phyloP scores from a whole-genome alignment of 2,797 vertebrate genomes.

The Paramormyrops hopkinsi region DNA sequence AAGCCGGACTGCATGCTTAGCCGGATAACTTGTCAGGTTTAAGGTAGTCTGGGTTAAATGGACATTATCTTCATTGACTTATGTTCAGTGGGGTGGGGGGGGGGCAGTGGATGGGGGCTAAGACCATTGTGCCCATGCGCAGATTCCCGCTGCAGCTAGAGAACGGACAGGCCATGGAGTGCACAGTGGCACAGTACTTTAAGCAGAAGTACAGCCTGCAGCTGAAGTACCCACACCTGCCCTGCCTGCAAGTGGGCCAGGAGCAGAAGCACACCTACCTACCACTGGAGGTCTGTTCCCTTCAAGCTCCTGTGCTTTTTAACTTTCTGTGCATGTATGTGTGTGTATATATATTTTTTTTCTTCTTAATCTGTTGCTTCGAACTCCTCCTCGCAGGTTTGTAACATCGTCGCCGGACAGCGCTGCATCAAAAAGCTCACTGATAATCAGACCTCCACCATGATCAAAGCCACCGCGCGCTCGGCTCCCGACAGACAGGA shows the following conservation, averaged over 20 bases:
- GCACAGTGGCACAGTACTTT: constrained; percentile 97
- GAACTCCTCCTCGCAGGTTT: constrained; percentile 65
- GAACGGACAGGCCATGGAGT: constrained; percentile 98
- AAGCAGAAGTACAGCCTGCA: constrained; percentile 98
- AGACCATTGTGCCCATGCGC: constrained; percentile 6
- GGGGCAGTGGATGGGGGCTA: not conserved
- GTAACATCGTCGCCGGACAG: constrained; percentile 95
- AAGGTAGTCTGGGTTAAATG: not conserved
- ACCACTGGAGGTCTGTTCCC: constrained; percentile 82
- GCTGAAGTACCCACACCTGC: constrained; percentile 93
- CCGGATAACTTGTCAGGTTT: not conserved
- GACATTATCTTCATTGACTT: not conserved
- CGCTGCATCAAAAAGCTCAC: constrained; percentile 96
- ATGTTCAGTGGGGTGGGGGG: not conserved
- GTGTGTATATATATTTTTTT: not conserved
- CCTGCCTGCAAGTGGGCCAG: constrained; percentile 95
- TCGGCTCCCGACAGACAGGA: constrained; percentile 95
- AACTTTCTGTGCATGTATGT: not conserved
- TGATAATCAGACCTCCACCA: constrained; percentile 96
- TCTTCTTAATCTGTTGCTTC: not conserved
- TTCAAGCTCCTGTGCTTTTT: not conserved
- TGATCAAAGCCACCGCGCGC: constrained; percentile 96
- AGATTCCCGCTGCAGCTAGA: constrained; percentile 97
- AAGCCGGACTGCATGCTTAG: not conserved
- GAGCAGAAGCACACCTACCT: constrained; percentile 98